phyloP scores from a whole-genome alignment of 2,888 invertebrate genomes.

The Malthinus flaveolus region DNA sequence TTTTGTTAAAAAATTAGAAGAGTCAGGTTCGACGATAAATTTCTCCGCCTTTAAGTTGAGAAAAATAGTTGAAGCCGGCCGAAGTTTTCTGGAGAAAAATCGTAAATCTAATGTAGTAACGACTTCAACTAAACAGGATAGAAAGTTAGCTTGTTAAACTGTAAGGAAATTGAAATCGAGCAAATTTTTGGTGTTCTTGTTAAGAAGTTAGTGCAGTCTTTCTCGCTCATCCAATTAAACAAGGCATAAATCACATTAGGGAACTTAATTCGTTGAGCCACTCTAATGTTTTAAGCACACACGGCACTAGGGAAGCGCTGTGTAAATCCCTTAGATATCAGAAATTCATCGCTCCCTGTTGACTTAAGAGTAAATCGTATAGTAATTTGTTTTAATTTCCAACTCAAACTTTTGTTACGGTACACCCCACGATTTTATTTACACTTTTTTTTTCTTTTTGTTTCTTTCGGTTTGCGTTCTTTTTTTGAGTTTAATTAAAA shows the following conservation, averaged over 20 bases:
- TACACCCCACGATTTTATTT: conserved; percentile 11
- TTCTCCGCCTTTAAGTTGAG: no score
- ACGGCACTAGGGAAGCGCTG: conserved; percentile 32
- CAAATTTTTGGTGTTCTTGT: conserved; percentile 14
- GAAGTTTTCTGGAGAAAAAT: neutral
- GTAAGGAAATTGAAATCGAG: conserved; percentile 18
- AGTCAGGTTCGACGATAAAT: no score
- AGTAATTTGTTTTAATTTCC: conserved; percentile 41
- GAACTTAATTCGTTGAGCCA: conserved; percentile 42
- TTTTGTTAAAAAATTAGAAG: no score
- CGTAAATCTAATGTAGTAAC: conserved; percentile 10
- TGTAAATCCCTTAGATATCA: conserved; percentile 39
- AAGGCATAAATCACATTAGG: conserved; percentile 47
- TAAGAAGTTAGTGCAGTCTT: conserved; percentile 30
- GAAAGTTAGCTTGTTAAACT: conserved; percentile 20
- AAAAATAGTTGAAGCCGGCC: no score
- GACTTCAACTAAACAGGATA: conserved; percentile 18
- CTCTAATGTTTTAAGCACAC: conserved; percentile 47
- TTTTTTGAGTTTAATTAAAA: conserved; percentile 20
- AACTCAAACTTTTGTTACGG: conserved; percentile 17
- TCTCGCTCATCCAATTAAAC: conserved; percentile 44
- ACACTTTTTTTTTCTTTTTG: conserved; percentile 8
- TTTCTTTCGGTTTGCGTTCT: conserved; percentile 6
- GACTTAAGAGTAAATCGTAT: conserved; percentile 41
- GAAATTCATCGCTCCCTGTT: conserved; percentile 41